Base-by-base conservation (phyloP, 2,113 vertebrate genomes). In the Opisthocomus hoazin region DNA sequence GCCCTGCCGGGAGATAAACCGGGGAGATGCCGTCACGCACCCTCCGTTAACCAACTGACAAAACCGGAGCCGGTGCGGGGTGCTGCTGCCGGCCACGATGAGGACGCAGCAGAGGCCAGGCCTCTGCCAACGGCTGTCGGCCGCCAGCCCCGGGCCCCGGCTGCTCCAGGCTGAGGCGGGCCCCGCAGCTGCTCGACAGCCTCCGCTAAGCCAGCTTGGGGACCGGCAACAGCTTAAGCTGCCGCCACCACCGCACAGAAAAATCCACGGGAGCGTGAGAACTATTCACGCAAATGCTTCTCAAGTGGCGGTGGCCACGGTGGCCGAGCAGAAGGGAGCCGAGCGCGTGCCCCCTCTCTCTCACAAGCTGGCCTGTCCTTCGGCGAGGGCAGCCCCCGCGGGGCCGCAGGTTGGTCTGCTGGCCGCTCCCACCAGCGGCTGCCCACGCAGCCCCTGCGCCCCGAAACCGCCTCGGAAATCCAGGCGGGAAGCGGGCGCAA, bases 171-270 rank as follows among this genome's bases (percentile, higher is more conserved):
- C 19, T 50, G 9, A 5, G 1, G 4, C 19, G 21, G 27, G 3
- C 26, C 11, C 6, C 2, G 27, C 24, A 22, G 32, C 32, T 32
- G 20, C 57, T 15, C 41, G 6, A 4, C 29, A 46, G 12, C n/a
- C 43, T 45, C 27, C 29, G 12, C 39, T 20, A 18, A 75, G 32
- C 15, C 46, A 10, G 8, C 2, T 3, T 0, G 0, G n/a, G 21
- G 20, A 21, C 12, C 16, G 22, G 45, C 39, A 48, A 29, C 3
- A 17, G 36, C 15, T 37, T 12, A 43, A 58, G 13, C 26, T 2
- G 3, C 57, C 37, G 48, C 23, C 24, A 1, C 19, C 24, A 1
- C 19, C 27, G 27, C 45, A 21, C 6, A 15, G 15, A 14, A 17
- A 8, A 15, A n/a, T n/a, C n/a, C n/a, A n/a, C n/a, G n/a, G n/a